Evolutionary conservation across 2,797 vertebrate species (phyloP), one percentile per base, ranked within the genome.

Genomic region (Botia almorhae): DNA sequence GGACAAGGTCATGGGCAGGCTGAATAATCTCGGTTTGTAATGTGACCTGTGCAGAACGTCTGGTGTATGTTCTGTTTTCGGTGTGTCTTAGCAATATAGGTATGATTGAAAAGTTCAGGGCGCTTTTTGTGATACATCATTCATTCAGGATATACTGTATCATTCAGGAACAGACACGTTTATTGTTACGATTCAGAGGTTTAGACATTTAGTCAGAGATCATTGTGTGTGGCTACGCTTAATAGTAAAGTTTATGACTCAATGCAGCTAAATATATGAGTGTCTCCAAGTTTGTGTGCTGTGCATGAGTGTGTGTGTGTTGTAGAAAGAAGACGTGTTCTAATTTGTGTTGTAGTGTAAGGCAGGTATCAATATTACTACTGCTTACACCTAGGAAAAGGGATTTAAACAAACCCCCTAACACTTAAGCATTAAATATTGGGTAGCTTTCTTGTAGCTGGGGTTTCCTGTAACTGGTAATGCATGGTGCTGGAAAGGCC

Each of bases 121-220:
- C 19, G 48, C 74, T 76, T 68, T 68, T 80, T 77, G 63, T 80
- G 76, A 85, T 77, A 69, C 65, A 81, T 77, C 56, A 65, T 60
- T 53, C 29, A 61, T 61, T 29, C 17, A 2, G 23, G 58, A 61
- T 61, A 14, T 29, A 43, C 39, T 43, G 39, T 43, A 14, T 29
- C 10, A 55, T 80, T 82, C 58, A 82, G 19, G 19, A 79, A 33
- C 8, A 69, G 17, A 68, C 17, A 36, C 53, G 71, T 65, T 74
- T 46, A 58, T 39, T 43, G 7, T 60, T n/a, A 51, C 81, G 65
- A 76, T 53, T 33, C 12, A 14, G 69, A 46, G 69, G 4, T 78
- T 50, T 60, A 33, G 19, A 76, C 19, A 67, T 68, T 81, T 55
- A 71, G 29, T 16, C 12, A 39, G 71, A 83, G 56, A 75, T 61